Evolutionary conservation across 2,888 invertebrate species (phyloP).

Genomic region (Helobdella robusta): DNA sequence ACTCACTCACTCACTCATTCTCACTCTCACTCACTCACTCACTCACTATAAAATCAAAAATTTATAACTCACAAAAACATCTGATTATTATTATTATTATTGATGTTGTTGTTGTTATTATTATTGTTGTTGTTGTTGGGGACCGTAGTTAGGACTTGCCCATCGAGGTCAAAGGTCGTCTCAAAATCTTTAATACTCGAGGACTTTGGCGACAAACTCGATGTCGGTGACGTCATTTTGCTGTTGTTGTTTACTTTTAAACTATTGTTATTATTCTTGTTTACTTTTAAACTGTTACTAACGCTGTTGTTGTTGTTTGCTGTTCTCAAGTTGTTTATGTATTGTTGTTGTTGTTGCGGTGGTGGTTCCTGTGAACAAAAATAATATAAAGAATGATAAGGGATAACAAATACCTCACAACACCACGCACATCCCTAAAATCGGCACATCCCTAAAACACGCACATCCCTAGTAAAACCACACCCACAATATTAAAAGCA

Average conservation of each 20-base stretch:
- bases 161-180: constrained; percentile 77
- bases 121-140: background rate
- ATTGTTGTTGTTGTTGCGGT: background rate
- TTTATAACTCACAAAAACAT: no score
- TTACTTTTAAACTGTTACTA: background rate
- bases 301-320: constrained; percentile 12
- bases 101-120: background rate
- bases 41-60: no score
- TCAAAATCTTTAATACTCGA: constrained; percentile 38
- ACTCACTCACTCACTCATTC: no score
- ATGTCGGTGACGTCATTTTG: background rate
- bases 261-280: constrained; percentile 5
- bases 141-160: constrained; percentile 68
- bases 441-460: no score
- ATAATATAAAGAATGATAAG: no score
- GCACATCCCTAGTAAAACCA: no score
- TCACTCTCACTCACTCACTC: no score
- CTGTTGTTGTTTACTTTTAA: background rate
- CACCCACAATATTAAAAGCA: no score
- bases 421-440: no score
- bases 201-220: constrained; percentile 7
- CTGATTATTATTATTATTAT: constrained; percentile 5
- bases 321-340: background rate
- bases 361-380: background rate
- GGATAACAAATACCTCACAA: no score